Conservation (phyloP, 2,113 vertebrate genomes). For the Callipepla californica region DNA sequence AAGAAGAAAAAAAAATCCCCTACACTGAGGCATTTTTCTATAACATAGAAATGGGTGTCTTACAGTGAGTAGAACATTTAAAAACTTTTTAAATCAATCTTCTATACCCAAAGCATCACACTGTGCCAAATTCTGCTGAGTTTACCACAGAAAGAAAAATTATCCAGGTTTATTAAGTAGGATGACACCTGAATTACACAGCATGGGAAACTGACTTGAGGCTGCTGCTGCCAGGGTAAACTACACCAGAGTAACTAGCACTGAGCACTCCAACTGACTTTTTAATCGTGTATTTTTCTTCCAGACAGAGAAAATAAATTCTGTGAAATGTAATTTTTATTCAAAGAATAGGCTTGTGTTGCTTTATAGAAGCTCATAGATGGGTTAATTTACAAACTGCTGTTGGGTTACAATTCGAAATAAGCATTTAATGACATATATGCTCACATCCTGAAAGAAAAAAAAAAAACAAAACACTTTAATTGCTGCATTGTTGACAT, state of each 20-base stretch:
- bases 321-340: conserved; percentile 30
- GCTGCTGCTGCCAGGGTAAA: background rate
- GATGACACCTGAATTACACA: background rate
- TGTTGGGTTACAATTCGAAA: conserved; percentile 20
- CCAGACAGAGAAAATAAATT: background rate
- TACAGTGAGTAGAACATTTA: background rate
- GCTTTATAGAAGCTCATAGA: conserved; percentile 29
- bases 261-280: background rate
- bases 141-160: background rate
- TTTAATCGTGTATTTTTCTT: background rate
- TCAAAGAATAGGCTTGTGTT: background rate
- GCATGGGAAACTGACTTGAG: background rate
- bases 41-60: background rate
- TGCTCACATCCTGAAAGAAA: conserved; percentile 10
- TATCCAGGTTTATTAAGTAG: background rate
- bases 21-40: background rate
- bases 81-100: background rate
- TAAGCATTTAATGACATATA: conserved; percentile 55
- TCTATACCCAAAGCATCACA: background rate
- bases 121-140: background rate
- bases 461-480: background rate
- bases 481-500: conserved; percentile 24
- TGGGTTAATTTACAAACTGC: conserved; percentile 41
- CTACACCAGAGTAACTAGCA: background rate
- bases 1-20: rapidly evolving